These are phyloP conservation scores for Dendrolimus kikuchii DNA, from an alignment of 1,140 invertebrate genomes.

Conservation along the genomic window DNA sequence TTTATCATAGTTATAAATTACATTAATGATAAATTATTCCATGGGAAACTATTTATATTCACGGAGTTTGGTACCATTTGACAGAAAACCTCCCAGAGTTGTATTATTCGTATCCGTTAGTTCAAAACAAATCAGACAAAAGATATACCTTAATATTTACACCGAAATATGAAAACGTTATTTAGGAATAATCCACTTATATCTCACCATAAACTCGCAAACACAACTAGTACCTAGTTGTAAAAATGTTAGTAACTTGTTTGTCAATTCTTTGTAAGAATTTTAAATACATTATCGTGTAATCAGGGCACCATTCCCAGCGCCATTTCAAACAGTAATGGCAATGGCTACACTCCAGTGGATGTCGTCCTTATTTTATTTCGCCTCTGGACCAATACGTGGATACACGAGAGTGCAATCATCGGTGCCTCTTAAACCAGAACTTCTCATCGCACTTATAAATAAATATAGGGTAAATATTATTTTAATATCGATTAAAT, in stretches of 20 bases:
- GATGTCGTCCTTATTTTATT: slow-evolving; percentile 25
- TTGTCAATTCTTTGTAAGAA: not conserved
- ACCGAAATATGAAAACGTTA: not conserved
- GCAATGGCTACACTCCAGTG: slow-evolving; percentile 33
- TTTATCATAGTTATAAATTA: no score
- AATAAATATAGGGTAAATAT: slow-evolving; percentile 27
- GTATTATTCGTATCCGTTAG: no score
- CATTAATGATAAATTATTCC: no score
- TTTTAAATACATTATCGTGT: not conserved
- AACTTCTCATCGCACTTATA: slow-evolving; percentile 19
- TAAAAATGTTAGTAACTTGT: not conserved
- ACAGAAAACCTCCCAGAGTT: no score
- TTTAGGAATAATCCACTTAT: slow-evolving; percentile 2
- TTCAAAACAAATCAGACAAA: no score
- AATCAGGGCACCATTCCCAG: slow-evolving; percentile 16
- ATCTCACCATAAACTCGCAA: not conserved
- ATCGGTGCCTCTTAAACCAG: slow-evolving; percentile 18
- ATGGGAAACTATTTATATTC: no score
- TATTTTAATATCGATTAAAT: no score
- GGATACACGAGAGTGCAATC: slow-evolving; percentile 23
- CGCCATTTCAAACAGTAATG: slow-evolving; percentile 10
- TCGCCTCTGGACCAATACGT: slow-evolving; percentile 19
- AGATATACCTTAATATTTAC: no score
- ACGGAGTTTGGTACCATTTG: no score
- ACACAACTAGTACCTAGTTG: not conserved